These are phyloP conservation scores for Triplophysa rosa DNA, from an alignment of 2,113 vertebrate genomes.

Conservation along the genomic window DNA sequence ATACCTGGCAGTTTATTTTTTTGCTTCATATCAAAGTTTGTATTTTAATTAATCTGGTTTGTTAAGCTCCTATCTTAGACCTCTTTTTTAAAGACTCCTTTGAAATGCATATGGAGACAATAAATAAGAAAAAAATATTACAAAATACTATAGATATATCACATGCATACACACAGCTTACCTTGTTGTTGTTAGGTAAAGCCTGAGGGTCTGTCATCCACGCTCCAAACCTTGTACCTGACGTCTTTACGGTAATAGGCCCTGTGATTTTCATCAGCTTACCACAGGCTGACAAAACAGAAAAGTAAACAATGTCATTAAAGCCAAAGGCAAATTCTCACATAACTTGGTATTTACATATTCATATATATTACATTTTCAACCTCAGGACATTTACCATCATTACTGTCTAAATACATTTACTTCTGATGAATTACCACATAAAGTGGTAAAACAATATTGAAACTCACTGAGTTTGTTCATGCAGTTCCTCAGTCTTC, in stretches of 20 bases:
- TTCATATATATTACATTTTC: neutral
- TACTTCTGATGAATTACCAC: too few relatives aligned
- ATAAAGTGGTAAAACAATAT: neutral
- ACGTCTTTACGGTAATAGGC: conserved; percentile 93
- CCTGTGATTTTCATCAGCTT: conserved; percentile 99
- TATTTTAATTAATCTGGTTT: neutral
- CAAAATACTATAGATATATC: too few relatives aligned
- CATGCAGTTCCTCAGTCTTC: conserved; percentile 92
- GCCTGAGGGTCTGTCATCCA: conserved; percentile 97
- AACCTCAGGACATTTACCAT: neutral
- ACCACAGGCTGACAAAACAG: conserved; percentile 87
- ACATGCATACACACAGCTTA: conserved; percentile 64
- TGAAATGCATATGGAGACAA: neutral
- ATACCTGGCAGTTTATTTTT: neutral
- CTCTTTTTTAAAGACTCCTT: neutral
- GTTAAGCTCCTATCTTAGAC: neutral
- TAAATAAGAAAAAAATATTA: neutral
- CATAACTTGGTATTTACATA: neutral
- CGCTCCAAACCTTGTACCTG: conserved; percentile 94
- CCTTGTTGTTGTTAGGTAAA: conserved; percentile 88
- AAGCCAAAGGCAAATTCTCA: neutral
- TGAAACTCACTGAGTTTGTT: conserved; percentile 92
- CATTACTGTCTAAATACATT: too few relatives aligned
- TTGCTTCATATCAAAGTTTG: neutral
- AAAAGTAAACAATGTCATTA: conserved; percentile 40